Base-by-base conservation (phyloP, 30 jellyfish, hydroid and myxozoan species). In the Clytia hemisphaerica region DNA sequence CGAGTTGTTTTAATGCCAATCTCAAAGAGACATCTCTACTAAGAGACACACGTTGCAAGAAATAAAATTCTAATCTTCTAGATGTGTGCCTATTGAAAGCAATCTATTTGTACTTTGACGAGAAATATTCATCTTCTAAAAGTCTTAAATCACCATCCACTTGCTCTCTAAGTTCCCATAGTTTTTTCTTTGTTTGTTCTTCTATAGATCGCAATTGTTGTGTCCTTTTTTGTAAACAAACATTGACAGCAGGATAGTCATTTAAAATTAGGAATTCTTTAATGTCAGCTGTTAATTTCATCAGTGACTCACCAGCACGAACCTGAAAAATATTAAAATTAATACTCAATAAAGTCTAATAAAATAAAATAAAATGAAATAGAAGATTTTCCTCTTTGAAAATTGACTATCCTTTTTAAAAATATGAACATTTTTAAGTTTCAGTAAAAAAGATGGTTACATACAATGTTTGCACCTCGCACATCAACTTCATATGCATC, bases 231-330 rank as follows among this genome's bases (percentile, higher is more conserved):
- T 42, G 57, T 3, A 84, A 64, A 70, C 88, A 76, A n/a, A 78
- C 64, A 65, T 85, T 85, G 33, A 85, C 96, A 3, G 96, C 82
- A 0, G 90, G 76, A 55, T 77, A 85, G 57, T 85, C 96, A 71
- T 85, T 85, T 37, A 85, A 63, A 47, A 85, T 85, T 10, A 85
- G 76, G 22, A 85, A 85, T 54, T 85, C 96, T 49, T 85, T 85
- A 80, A 85, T 85, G 44, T 85, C 96, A 9, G 96, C 49, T 1
- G 78, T 85, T 45, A 85, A 74, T 48, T 85, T 85, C 73, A 85
- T 58, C 61, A 85, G 73, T 2, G 96, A 85, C 51, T 85, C 96
- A 18, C 96, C 96, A 44, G 96, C 85, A 19, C 93, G 82, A 50
- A 85, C 96, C 96, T 85, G 42, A 14, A 50, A 51, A 58, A 62